Evolutionary conservation across 2,797 vertebrate species (phyloP).

Genomic region (Tinamus major): DNA sequence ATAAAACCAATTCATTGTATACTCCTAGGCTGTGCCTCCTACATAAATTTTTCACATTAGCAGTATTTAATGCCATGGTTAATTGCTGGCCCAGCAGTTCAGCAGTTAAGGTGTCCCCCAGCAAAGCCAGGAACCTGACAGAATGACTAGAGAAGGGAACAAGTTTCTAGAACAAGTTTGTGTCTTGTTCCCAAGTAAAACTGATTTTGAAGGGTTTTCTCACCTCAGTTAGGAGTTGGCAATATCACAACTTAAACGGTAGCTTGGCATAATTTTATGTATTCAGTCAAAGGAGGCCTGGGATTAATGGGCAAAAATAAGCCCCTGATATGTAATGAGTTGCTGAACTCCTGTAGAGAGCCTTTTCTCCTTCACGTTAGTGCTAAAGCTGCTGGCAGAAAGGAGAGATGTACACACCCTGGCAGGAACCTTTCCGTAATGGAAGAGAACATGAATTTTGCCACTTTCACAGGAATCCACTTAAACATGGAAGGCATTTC

Average conservation of each 20-base stretch:
- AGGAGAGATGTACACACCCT: neutral
- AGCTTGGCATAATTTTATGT: neutral
- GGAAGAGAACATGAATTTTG: neutral
- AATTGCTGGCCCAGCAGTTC: neutral
- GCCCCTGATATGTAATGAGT: neutral
- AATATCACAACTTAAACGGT: neutral
- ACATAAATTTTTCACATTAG: neutral
- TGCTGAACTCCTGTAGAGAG: neutral
- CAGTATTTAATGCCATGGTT: neutral
- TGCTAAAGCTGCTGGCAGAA: neutral
- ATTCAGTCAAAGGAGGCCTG: neutral
- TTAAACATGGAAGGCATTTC: neutral
- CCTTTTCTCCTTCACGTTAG: neutral
- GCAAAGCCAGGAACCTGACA: neutral
- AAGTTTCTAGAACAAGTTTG: neutral
- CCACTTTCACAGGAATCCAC: neutral
- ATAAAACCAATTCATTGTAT: neutral
- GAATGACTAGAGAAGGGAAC: neutral
- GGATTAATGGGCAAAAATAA: conserved; percentile 33
- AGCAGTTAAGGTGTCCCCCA: neutral
- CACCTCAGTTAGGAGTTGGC: neutral
- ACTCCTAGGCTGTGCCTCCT: neutral
- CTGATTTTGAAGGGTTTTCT: neutral
- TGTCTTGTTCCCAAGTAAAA: neutral
- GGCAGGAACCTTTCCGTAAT: neutral